phyloP scores from a whole-genome alignment of 2,113 vertebrate species.

The Scophthalmus maximus region DNA sequence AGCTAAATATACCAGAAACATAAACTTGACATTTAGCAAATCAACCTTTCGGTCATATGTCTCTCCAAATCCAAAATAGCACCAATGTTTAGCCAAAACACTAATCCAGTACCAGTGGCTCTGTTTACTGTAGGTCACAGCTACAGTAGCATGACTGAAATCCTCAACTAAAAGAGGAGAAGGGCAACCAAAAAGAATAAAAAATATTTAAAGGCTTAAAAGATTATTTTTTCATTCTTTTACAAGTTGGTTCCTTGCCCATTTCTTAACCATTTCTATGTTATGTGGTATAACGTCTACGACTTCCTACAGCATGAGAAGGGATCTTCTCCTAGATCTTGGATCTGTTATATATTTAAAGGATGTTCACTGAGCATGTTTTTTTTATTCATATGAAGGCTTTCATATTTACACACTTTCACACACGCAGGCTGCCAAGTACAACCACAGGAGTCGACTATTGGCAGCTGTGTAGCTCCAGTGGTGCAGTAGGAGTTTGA shows the following conservation, averaged over 20 bases:
- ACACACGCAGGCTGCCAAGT: constrained; percentile 54
- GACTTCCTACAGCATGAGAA: not conserved
- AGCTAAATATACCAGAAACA: constrained; percentile 42
- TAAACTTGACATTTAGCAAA: constrained; percentile 51
- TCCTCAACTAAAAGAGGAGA: too few relatives aligned
- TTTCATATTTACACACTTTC: constrained; percentile 40
- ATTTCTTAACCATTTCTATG: not conserved
- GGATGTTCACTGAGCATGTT: constrained; percentile 37
- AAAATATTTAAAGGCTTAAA: too few relatives aligned
- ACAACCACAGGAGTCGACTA: constrained; percentile 43
- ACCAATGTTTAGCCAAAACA: constrained; percentile 60
- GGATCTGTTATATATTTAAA: constrained; percentile 24
- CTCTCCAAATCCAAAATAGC: constrained; percentile 42
- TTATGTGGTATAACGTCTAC: not conserved
- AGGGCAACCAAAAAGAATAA: not conserved
- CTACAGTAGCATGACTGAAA: too few relatives aligned
- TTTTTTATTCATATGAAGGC: not conserved
- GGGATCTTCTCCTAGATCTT: constrained; percentile 1
- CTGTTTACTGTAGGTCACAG: not conserved
- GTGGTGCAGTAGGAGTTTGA: constrained; percentile 52
- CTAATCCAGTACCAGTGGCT: constrained; percentile 8
- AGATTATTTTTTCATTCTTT: too few relatives aligned
- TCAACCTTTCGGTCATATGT: constrained; percentile 27
- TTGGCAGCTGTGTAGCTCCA: constrained; percentile 55
- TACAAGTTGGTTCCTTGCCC: not conserved